Base-by-base conservation (phyloP, 2,113 vertebrate species). In the Coreoperca whiteheadi region DNA sequence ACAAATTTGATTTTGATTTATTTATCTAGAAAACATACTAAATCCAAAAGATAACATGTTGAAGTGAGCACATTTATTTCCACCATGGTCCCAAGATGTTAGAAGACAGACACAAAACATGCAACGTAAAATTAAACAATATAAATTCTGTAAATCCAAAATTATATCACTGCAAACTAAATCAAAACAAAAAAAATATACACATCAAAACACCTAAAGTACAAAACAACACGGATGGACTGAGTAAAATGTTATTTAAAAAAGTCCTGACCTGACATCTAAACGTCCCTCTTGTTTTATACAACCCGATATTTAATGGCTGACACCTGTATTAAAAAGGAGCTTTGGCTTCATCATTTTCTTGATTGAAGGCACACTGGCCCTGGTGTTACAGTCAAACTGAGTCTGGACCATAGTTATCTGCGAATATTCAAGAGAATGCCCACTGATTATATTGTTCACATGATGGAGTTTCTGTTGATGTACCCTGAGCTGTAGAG, bases 1-100 rank as follows among this genome's bases (percentile, higher is more conserved):
- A 66, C 9, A 41, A 10, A n/a, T 34, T 50, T 30, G 6, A 74
- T 73, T 43, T 80, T 54, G 3, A 14, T 80, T 59, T 74, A 48
- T 74, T 67, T 50, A 11, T 53, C 57, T 12, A 28, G 25, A 41
- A 34, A 50, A 70, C 66, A 39, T 6, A 28, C 5, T 1, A 1
- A 51, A 50, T 43, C 10, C 46, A 41, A 71, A 79, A 21, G 3
- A 54, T 11, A 41, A 23, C 7, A 18, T 16, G 66, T 21, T 28
- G 1, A 71, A 54, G 48, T n/a, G 9, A 73, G n/a, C 16, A 59
- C 8, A 41, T 54, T 64, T 63, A 21, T 53, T 61, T 63, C 8
- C 37, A 54, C 7, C 2, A 7, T 5, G 2, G 11, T 18, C 25
- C 11, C 23, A 6, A 75, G 14, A 37, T 67, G n/a, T 65, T 20